Base-by-base conservation (phyloP, 1,140 invertebrate genomes). In the Papilio glaucus region DNA sequence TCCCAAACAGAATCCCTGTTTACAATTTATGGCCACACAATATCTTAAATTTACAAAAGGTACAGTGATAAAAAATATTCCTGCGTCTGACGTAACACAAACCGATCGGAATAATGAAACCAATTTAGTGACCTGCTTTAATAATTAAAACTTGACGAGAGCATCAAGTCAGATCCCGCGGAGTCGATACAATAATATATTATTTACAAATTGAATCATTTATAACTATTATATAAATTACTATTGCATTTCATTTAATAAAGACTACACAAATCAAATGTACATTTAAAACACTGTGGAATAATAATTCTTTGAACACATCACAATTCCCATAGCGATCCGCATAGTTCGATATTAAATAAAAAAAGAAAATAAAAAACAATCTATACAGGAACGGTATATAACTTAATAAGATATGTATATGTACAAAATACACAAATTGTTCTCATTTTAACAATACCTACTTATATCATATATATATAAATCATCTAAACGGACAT, bases 171-270 rank as follows among this genome's bases (percentile, higher is more conserved):
- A 82, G 81, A 86, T 85, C 82, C 77, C 78, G 73, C 80, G 77
- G 75, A 83, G 75, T 83, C 78, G 81, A 87, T 80, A 82, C 78
- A 85, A n/a, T 84, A 87, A 80, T 69, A 33, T 33, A 84, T 80
- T 90, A 90, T 90, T 87, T 91, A 91, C 89, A 93, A 84, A 75
- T 88, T 80, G 81, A 80, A 85, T 77, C 78, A 83, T 84, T 86
- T 85, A 85, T 79, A 84, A 79, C 87, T 89, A 91, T 86, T 83
- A 88, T 87, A 93, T 93, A 93, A 93, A 90, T 93, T 91, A 93
- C 91, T 93, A 91, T 93, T 93, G 91, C 89, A 86, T 88, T 90
- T 85, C 83, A 82, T 84, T 88, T 79, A 84, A 88, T 88, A 88
- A 69, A 84, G 76, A 84, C 87, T 91, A 90, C 83, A 83, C 78